These are phyloP conservation scores for Alviniconcha marisindica DNA, from an alignment of 1,140 invertebrate species.

Conservation along the genomic window DNA sequence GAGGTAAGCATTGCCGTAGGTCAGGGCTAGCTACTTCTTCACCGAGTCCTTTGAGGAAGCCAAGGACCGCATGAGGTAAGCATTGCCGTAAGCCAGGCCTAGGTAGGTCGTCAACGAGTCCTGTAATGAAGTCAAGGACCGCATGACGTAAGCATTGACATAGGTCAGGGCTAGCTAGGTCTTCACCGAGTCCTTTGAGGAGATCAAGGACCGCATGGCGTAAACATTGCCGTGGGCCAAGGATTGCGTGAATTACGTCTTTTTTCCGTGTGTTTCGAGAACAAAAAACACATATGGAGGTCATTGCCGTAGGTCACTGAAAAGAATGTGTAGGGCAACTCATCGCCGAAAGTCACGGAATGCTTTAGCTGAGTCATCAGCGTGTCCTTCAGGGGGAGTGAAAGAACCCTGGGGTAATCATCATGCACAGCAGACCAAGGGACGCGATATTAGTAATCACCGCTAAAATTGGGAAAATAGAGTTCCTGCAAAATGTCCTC, in stretches of 20 bases:
- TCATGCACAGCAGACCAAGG: too few relatives aligned
- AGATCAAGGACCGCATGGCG: slow-evolving; percentile 99
- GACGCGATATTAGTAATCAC: too few relatives aligned
- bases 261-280: too few relatives aligned
- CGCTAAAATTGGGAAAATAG: too few relatives aligned
- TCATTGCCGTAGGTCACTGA: too few relatives aligned
- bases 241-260: slow-evolving; percentile 98
- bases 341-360: too few relatives aligned
- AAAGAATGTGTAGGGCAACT: slow-evolving; percentile 98
- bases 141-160: slow-evolving; percentile 91
- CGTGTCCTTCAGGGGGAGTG: slow-evolving; percentile 97
- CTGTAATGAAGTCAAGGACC: slow-evolving; percentile 99
- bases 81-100: too few relatives aligned
- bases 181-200: slow-evolving; percentile 97
- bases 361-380: slow-evolving; percentile 99
- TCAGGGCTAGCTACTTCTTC: slow-evolving; percentile 98
- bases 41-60: slow-evolving; percentile 99
- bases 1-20: slow-evolving; percentile 88
- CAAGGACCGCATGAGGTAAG: slow-evolving; percentile 98
- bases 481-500: too few relatives aligned
- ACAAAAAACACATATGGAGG: too few relatives aligned
- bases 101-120: slow-evolving; percentile 98
- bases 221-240: too few relatives aligned
- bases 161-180: too few relatives aligned
- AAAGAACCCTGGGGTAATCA: slow-evolving; percentile 96